Percentiles rank a stretch among this genome's conserved stretches.
Evolutionary conservation across 2,113 vertebrate genomes (phyloP).

Genomic region (Tachysurus fulvidraco): DNA sequence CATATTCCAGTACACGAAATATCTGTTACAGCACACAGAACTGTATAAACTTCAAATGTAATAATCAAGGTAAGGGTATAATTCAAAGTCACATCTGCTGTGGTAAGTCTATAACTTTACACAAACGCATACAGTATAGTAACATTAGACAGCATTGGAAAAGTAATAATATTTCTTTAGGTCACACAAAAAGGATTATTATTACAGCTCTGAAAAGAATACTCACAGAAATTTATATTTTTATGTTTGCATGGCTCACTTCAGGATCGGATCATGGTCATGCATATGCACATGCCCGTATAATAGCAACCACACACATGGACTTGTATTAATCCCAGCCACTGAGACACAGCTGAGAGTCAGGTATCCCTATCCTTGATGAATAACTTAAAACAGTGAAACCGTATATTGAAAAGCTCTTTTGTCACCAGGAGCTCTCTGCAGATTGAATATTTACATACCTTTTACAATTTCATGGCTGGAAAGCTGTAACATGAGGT

Average conservation of each 20-base stretch:
- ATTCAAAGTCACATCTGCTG: not conserved
- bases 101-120: not conserved
- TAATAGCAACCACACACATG: not conserved
- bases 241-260: not conserved
- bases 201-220: not conserved
- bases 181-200: not conserved
- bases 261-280: not conserved
- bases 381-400: not conserved
- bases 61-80: not conserved
- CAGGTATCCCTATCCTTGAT: not conserved
- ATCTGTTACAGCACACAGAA: not conserved
- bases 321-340: not conserved
- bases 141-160: not conserved
- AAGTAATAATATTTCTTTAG: not conserved
- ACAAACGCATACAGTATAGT: not conserved
- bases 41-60: not conserved
- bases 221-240: not conserved
- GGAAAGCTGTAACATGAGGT: constrained; percentile 56
- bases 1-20: too few species aligned
- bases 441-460: constrained; percentile 55
- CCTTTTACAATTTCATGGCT: constrained; percentile 50
- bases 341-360: constrained; percentile 13
- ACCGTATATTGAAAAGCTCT: constrained; percentile 34
- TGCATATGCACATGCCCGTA: not conserved
- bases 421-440: constrained; percentile 34